Evolutionary conservation across 1,140 invertebrate genomes (phyloP).

Genomic region (Apis mellifera): Amel_HAv3.1 CM009933.2:6524501-6525000

Average conservation of each 20-base stretch:
- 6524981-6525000: no score
- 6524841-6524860: background rate
- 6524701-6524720: no score
- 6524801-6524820: background rate
- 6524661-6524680: background rate
- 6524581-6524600: slow-evolving; percentile 22
- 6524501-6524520: background rate
- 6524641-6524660: background rate
- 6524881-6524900: no score
- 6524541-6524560: background rate
- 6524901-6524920: no score
- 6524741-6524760: background rate
- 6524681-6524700: background rate
- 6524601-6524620: no score
- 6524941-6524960: background rate
- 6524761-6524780: background rate
- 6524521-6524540: background rate
- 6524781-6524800: no score
- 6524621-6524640: no score
- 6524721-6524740: background rate
- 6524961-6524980: no score
- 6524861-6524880: no score
- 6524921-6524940: background rate
- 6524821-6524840: background rate
- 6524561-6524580: background rate